These are phyloP conservation scores for Amniataba percoides DNA, from an alignment of 2,797 vertebrate species.

Conservation along the genomic window DNA sequence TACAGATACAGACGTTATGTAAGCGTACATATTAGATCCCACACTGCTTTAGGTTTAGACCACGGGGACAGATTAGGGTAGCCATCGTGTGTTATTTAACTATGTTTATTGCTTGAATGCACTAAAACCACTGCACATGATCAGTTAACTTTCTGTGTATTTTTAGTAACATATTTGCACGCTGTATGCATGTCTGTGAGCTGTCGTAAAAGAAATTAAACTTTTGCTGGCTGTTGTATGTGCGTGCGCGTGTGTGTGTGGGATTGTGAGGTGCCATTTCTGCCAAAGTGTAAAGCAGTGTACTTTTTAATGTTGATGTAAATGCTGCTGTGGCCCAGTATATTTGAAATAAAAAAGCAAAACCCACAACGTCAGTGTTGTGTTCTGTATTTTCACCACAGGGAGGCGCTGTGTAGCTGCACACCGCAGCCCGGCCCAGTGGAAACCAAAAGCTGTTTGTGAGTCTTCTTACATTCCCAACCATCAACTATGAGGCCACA, in stretches of 20 bases:
- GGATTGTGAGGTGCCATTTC: conserved; percentile 17
- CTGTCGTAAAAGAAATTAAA: conserved; percentile 25
- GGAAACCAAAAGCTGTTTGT: conserved; percentile 38
- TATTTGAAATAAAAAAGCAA: conserved; percentile 58
- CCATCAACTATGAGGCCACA: conserved; percentile 53
- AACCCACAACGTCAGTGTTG: not conserved
- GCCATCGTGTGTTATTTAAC: not conserved
- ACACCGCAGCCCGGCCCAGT: conserved; percentile 34
- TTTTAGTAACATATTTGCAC: conserved; percentile 44
- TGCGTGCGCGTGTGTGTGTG: not conserved
- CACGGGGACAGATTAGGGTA: not conserved
- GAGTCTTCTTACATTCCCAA: conserved; percentile 41
- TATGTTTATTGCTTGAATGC: conserved; percentile 5
- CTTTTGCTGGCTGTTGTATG: conserved; percentile 20
- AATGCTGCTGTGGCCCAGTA: conserved; percentile 38
- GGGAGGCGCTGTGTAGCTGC: conserved; percentile 68
- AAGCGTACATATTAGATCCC: conserved; percentile 20
- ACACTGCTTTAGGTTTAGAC: not conserved
- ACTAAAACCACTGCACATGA: conserved; percentile 1
- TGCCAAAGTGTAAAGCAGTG: conserved; percentile 57
- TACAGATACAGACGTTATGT: conserved; percentile 19
- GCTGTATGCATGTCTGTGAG: conserved; percentile 34
- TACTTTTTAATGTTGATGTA: conserved; percentile 34
- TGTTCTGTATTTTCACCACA: conserved; percentile 44
- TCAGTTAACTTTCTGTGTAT: conserved; percentile 17